A percentile compares a stretch with the other conserved stretches of the same genome.
These are phyloP conservation scores for Hydraecia micacea DNA, from an alignment of 2,888 invertebrate genomes.

Conservation along the genomic window DNA sequence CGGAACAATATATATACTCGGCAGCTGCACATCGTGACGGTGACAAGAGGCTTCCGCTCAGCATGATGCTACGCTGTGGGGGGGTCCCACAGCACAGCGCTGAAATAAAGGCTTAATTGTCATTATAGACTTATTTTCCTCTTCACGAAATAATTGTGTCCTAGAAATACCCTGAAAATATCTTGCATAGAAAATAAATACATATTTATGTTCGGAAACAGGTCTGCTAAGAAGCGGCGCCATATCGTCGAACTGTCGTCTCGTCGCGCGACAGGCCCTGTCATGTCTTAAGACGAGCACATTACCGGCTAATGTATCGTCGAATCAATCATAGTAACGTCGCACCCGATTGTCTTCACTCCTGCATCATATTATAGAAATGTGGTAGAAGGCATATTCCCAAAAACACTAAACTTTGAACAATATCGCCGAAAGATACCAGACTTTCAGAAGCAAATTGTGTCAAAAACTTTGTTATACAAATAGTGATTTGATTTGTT, in stretches of 20 bases:
- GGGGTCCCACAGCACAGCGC: no score
- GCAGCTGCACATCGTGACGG: neutral
- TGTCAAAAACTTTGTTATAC: neutral
- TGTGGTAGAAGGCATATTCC: neutral
- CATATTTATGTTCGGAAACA: neutral
- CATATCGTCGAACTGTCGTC: conserved; percentile 35
- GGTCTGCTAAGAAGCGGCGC: conserved; percentile 42
- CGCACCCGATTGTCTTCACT: conserved; percentile 44
- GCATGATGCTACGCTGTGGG: no score
- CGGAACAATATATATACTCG: neutral
- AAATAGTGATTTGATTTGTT: neutral
- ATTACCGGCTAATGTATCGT: conserved; percentile 61
- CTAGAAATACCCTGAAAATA: neutral
- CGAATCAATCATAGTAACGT: conserved; percentile 62
- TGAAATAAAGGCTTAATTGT: neutral
- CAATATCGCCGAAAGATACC: neutral
- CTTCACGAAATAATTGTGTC: neutral
- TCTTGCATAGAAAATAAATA: neutral
- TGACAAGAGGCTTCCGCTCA: no score
- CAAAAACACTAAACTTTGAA: neutral
- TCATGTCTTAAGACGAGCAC: conserved; percentile 45
- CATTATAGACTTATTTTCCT: neutral
- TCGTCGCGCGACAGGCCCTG: conserved; percentile 36
- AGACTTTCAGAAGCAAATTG: neutral
- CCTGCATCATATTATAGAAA: neutral